Conservation (phyloP, 2,888 invertebrate genomes). For the Hyles lineata region DNA sequence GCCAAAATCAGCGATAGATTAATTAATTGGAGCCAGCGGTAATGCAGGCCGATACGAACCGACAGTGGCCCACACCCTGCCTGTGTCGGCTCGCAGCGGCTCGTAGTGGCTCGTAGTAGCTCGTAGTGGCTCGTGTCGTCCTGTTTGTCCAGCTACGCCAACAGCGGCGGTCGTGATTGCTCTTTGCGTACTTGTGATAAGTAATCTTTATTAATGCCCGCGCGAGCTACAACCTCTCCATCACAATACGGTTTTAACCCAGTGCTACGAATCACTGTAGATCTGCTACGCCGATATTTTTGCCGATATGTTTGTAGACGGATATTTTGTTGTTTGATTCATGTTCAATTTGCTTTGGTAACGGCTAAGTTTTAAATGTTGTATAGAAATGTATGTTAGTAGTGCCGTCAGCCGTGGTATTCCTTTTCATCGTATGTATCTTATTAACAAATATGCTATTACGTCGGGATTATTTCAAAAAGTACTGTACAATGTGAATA, state of each 20-base stretch:
- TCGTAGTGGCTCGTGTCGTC: not conserved
- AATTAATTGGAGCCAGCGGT: not conserved
- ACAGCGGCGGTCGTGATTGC: conserved; percentile 8
- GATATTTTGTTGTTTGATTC: not conserved
- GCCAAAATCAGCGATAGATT: not conserved
- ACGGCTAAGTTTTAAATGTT: no score
- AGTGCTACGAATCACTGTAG: not conserved
- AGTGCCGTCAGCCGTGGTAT: no score
- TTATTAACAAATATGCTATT: no score
- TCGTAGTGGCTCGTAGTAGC: no score
- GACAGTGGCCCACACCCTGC: not conserved
- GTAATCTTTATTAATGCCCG: conserved; percentile 14
- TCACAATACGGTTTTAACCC: not conserved
- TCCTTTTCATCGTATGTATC: no score
- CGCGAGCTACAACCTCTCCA: not conserved
- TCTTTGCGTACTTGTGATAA: conserved; percentile 4
- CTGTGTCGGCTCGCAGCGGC: not conserved
- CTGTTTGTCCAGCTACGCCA: conserved; percentile 10
- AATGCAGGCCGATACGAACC: not conserved
- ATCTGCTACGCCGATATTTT: not conserved
- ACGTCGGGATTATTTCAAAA: no score
- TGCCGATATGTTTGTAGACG: not conserved
- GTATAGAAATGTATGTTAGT: no score
- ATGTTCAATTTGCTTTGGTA: not conserved
- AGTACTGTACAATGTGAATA: not conserved